A percentile compares a stretch with the other conserved stretches of the same genome.
Conservation (phyloP, 2,888 invertebrate genomes). For the Lobophora halterata region DNA sequence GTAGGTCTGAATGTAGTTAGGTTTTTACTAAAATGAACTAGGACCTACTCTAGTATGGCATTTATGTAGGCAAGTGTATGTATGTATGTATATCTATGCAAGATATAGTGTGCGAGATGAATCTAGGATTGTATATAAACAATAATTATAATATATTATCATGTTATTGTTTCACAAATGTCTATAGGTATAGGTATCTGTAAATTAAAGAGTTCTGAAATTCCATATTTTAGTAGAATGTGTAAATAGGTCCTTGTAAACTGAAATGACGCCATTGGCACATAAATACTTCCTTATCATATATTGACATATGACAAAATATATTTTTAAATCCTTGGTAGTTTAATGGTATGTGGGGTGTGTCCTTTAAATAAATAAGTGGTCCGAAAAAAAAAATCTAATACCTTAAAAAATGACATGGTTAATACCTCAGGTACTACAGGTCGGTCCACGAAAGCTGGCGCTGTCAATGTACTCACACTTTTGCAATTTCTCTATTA, state of each 20-base stretch:
- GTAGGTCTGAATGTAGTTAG: conserved; percentile 21
- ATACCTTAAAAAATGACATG: no score
- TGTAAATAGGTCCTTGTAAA: conserved; percentile 23
- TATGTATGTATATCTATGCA: conserved; percentile 35
- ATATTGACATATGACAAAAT: no score
- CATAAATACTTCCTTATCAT: no score
- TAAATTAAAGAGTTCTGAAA: conserved; percentile 20
- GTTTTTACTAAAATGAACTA: conserved; percentile 26
- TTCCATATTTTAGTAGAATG: conserved; percentile 21
- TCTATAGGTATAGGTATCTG: conserved; percentile 29
- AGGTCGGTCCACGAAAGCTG: no score
- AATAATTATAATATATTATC: conserved; percentile 32
- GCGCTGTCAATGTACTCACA: no score
- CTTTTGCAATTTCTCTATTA: no score
- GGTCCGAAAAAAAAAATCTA: no score
- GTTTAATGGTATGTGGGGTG: no score
- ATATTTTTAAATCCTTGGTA: no score
- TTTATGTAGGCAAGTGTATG: conserved; percentile 43
- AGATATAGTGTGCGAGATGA: conserved; percentile 30
- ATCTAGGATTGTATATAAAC: conserved; percentile 31
- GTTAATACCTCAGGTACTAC: no score
- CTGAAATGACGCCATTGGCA: no score
- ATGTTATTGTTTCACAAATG: conserved; percentile 40
- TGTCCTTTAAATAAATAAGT: no score
- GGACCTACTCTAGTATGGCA: conserved; percentile 46